phyloP scores from a whole-genome alignment of 2,113 vertebrate species.

The Ancistrus triradiatus region DNA sequence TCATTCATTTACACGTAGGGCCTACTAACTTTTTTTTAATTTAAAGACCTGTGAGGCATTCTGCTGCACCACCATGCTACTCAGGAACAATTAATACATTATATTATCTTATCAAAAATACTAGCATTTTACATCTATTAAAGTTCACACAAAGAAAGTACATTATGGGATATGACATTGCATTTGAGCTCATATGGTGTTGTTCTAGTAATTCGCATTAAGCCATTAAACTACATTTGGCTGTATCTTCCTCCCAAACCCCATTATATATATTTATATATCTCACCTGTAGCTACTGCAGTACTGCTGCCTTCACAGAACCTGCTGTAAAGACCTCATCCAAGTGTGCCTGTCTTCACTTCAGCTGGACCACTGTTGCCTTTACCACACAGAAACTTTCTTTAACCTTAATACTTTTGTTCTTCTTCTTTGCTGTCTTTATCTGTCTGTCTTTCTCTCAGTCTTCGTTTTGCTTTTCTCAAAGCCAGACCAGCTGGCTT shows the following conservation, averaged over 20 bases:
- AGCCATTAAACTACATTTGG: slow-evolving; percentile 4
- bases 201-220: no score
- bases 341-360: slow-evolving; percentile 44
- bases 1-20: no score
- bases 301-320: slow-evolving; percentile 62
- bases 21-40: no score
- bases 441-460: slow-evolving; percentile 38
- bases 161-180: no score
- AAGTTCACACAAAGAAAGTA: no score
- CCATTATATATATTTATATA: slow-evolving; percentile 45
- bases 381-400: slow-evolving; percentile 38
- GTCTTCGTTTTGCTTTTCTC: slow-evolving; percentile 53
- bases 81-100: no score
- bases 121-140: no score
- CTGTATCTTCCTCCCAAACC: not conserved
- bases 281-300: slow-evolving; percentile 69
- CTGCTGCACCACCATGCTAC: no score
- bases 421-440: slow-evolving; percentile 25
- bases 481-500: slow-evolving; percentile 78
- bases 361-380: slow-evolving; percentile 29
- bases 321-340: slow-evolving; percentile 55
- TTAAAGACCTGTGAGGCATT: no score
- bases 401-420: slow-evolving; percentile 45
- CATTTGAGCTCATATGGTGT: no score
- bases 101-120: no score